Conservation (phyloP, 2,113 vertebrate genomes). For the Ailurus styani region DNA sequence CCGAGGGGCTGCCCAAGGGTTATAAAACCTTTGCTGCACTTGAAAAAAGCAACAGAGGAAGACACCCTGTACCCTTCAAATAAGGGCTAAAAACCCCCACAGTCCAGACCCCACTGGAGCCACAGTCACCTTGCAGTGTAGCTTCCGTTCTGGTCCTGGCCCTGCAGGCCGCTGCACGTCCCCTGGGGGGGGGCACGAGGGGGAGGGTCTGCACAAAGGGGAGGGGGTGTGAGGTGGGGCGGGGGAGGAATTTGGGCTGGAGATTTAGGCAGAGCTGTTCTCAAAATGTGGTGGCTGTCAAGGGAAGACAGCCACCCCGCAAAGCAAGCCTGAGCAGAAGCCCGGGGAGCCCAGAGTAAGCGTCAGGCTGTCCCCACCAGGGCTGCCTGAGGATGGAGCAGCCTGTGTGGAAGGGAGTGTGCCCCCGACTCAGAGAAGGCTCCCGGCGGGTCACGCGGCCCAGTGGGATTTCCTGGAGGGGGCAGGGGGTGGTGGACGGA, state of each 20-base stretch:
- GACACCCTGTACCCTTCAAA: rapidly evolving
- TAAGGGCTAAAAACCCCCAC: background rate
- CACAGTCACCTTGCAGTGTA: rapidly evolving
- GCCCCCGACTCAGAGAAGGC: background rate
- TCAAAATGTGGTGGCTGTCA: rapidly evolving
- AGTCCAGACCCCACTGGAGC: background rate
- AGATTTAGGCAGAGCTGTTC: background rate
- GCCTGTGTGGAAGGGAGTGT: rapidly evolving
- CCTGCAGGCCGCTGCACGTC: rapidly evolving
- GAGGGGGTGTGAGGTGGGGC: rapidly evolving
- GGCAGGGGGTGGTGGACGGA: background rate
- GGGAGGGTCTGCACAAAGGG: rapidly evolving
- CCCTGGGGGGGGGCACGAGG: rapidly evolving
- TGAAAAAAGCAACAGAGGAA: background rate
- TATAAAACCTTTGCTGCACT: background rate
- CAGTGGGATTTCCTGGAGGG: background rate
- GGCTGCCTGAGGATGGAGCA: background rate
- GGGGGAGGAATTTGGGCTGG: background rate
- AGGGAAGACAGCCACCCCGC: background rate
- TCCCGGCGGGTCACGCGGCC: rapidly evolving
- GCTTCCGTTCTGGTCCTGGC: background rate
- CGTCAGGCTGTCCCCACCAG: background rate
- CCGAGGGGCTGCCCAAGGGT: rapidly evolving
- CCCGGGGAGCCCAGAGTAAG: background rate
- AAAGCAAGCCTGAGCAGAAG: rapidly evolving